Percentiles rank a stretch among this genome's conserved stretches.
phyloP scores from a whole-genome alignment of 2,888 invertebrate species.

The Latrodectus elegans region DNA sequence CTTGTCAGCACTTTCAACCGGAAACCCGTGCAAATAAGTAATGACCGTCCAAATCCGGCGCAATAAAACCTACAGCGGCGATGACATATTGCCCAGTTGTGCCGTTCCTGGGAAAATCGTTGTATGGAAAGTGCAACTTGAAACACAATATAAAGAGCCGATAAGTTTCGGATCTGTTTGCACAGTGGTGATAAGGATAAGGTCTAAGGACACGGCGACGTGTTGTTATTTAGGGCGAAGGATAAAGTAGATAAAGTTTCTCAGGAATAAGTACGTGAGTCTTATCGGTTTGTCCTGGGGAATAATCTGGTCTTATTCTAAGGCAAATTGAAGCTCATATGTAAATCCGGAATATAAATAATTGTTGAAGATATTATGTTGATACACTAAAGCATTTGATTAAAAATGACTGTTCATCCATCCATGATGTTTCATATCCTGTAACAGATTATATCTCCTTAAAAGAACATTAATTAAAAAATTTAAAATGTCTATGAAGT shows the following conservation, averaged over 20 bases:
- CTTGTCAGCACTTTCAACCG: not conserved
- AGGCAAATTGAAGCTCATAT: too few species aligned
- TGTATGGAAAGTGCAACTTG: too few species aligned
- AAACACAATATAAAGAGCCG: not conserved
- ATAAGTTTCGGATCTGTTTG: not conserved
- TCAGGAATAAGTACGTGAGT: not conserved
- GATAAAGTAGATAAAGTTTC: conserved; percentile 26
- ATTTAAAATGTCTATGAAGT: too few species aligned
- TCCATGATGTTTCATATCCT: too few species aligned
- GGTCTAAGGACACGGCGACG: not conserved
- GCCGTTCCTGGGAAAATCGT: not conserved
- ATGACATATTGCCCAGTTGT: not conserved
- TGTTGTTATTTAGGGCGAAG: conserved; percentile 55
- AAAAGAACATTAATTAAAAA: too few species aligned
- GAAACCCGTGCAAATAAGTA: conserved; percentile 4
- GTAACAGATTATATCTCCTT: too few species aligned
- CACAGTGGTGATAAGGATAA: not conserved
- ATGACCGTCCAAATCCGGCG: not conserved
- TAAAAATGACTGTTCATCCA: too few species aligned
- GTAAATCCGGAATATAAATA: too few species aligned
- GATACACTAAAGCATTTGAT: too few species aligned
- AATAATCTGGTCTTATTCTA: too few species aligned
- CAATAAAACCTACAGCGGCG: not conserved
- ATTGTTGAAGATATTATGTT: too few species aligned
- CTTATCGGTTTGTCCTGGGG: too few species aligned